Evolutionary conservation across 2,797 vertebrate genomes (phyloP).

Genomic region (Melanotaenia trifasciata): DNA sequence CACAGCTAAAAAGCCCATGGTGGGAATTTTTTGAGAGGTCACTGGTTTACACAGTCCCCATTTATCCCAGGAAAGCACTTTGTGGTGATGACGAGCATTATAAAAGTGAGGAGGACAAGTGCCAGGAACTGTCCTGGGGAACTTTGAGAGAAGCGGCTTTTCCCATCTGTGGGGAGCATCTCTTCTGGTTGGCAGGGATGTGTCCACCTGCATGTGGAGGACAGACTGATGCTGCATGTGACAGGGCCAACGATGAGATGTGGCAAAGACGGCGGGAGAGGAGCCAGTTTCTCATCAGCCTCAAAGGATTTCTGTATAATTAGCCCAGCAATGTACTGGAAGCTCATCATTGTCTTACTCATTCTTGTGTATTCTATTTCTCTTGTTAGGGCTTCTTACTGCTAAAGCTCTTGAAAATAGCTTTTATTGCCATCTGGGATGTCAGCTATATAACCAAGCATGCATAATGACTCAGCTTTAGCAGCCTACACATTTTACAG

Average conservation of each 20-base stretch:
- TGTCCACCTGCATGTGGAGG: conserved; percentile 63
- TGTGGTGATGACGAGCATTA: conserved; percentile 47
- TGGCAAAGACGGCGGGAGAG: conserved; percentile 45
- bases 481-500: conserved; percentile 52
- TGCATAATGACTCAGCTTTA: conserved; percentile 48
- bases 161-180: conserved; percentile 77
- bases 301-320: conserved; percentile 47
- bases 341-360: conserved; percentile 33
- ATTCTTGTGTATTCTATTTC: conserved; percentile 28
- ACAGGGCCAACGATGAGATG: conserved; percentile 54
- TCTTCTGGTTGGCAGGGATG: conserved; percentile 57
- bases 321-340: conserved; percentile 41
- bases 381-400: conserved; percentile 24
- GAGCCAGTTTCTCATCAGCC: conserved; percentile 52
- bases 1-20: conserved; percentile 45
- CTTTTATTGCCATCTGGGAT: conserved; percentile 43
- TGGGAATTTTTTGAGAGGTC: conserved; percentile 52
- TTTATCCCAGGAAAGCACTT: conserved; percentile 65
- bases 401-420: conserved; percentile 20
- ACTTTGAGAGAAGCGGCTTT: conserved; percentile 60
- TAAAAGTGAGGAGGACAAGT: conserved; percentile 54
- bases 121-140: conserved; percentile 52
- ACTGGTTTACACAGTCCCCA: conserved; percentile 53
- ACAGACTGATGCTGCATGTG: conserved; percentile 44
- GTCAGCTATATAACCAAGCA: conserved; percentile 20